Base-by-base conservation (phyloP, 2,113 vertebrate genomes). In the Dinomys branickii region DNA sequence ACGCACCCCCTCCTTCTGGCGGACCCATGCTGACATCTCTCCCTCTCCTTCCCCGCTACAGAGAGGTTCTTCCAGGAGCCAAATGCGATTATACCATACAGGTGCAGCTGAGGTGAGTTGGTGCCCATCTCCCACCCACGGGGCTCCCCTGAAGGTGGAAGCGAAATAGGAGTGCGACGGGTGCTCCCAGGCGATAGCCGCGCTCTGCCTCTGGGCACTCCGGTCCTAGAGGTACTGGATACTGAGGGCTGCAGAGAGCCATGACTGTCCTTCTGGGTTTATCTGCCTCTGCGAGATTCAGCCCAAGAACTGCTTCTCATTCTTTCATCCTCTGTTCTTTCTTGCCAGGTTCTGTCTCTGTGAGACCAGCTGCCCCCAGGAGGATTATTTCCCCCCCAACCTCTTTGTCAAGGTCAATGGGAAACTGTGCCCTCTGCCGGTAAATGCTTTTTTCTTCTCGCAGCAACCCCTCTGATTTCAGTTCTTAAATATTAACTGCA, bases 321-420 rank as follows among this genome's bases (percentile, higher is more conserved):
- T 3, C 35, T 84, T 77, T 94, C 52, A 59, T 83, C 52, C 47
- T 75, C 47, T 97, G 38, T 91, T 92, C 50, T 77, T 65, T 91
- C 12, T 93, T 30, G 26, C 14, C 75, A 99, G 99, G 98, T 99
- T 99, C 95, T 99, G 99, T 97, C 96, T 99, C 97, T 99, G 98
- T 97, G 99, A 99, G 98, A 99, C 99, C 97, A 99, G 99, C 97
- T 99, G 99, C 61, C 99, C 99, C 13, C 99, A 99, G 91, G 98
- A 99, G 88, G 99, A 99, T 94, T 98, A 98, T 83, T 99, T 99
- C 33, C 99, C 99, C 63, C 98, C 99, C 86, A 99, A 99, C 94
- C 98, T 99, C 92, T 99, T 99, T 82, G 98, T 99, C 95, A 99
- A 99, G 90, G 98, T 99, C 97, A 99, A 99, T 22, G 98, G 98